Evolutionary conservation across 2,797 vertebrate species (phyloP).

Genomic region (Geotrypetes seraphini): DNA sequence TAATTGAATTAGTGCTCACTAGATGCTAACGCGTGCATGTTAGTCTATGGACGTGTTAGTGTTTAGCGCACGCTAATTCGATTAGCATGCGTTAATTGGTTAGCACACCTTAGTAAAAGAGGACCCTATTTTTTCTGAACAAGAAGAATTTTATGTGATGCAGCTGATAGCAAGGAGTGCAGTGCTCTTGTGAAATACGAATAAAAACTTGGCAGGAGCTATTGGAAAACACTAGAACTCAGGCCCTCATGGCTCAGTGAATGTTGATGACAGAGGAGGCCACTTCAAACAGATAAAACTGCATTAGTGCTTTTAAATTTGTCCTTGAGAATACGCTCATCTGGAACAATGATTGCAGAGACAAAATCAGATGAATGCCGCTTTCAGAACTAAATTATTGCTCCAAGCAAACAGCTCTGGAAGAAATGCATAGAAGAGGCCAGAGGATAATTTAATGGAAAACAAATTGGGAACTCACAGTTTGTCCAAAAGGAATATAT

Average conservation of each 20-base stretch:
- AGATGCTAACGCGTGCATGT: no score
- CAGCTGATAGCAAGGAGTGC: conserved; percentile 3
- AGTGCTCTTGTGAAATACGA: conserved; percentile 11
- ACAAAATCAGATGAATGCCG: conserved; percentile 35
- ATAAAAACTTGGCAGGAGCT: conserved; percentile 23
- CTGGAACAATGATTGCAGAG: conserved; percentile 22
- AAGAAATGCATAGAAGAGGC: conserved; percentile 29
- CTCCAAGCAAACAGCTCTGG: conserved; percentile 23
- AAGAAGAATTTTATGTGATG: conserved; percentile 4
- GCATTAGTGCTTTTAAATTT: conserved; percentile 40
- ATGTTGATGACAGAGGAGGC: conserved; percentile 16
- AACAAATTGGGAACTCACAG: conserved; percentile 16
- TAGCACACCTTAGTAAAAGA: no score
- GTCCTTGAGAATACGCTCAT: conserved; percentile 26
- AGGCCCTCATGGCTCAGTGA: background rate
- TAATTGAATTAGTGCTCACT: no score
- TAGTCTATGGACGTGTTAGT: no score
- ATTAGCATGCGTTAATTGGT: no score
- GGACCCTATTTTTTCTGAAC: background rate
- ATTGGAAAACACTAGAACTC: background rate
- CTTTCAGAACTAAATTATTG: conserved; percentile 40
- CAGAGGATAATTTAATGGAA: conserved; percentile 32
- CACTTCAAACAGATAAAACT: conserved; percentile 36
- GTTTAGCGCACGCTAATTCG: no score
- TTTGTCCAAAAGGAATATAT: background rate